A percentile compares a stretch with the other conserved stretches of the same genome.
phyloP scores from a whole-genome alignment of 2,888 invertebrate species.

The Flexamia atlantica region DNA sequence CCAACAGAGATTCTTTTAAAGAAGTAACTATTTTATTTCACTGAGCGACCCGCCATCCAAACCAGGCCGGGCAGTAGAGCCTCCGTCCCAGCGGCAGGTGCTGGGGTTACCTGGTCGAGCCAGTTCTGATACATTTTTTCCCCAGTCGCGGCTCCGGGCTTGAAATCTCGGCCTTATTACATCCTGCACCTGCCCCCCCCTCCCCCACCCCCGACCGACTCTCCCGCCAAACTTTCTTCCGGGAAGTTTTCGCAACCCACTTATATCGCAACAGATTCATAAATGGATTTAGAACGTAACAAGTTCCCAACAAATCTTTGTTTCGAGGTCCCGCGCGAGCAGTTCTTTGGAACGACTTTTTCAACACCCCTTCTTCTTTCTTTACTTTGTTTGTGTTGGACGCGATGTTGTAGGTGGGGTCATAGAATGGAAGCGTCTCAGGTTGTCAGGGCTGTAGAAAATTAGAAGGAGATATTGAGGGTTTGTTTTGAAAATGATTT shows the following conservation, averaged over 20 bases:
- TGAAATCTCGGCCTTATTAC: constrained; percentile 40
- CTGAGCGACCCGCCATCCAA: neutral
- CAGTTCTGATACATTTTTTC: constrained; percentile 51
- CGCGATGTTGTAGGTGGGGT: neutral
- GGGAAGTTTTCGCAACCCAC: constrained; percentile 38
- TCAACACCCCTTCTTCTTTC: constrained; percentile 24
- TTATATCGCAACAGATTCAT: constrained; percentile 45
- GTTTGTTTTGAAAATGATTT: no score
- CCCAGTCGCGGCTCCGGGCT: constrained; percentile 38
- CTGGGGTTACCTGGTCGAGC: constrained; percentile 2
- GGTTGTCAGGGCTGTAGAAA: neutral
- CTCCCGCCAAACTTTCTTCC: constrained; percentile 17
- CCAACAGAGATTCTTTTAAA: no score
- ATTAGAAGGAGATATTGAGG: no score
- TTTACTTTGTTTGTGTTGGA: constrained; percentile 12
- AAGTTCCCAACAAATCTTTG: constrained; percentile 51
- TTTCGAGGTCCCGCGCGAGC: constrained; percentile 8
- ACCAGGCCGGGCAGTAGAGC: neutral
- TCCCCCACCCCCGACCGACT: neutral
- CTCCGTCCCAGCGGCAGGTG: neutral
- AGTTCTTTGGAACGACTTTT: constrained; percentile 35
- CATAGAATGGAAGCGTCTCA: neutral
- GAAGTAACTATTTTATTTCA: neutral
- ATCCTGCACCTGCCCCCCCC: constrained; percentile 20
- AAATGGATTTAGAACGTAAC: constrained; percentile 50